Base-by-base conservation (phyloP, 2,888 invertebrate genomes). In the Coelopa pilipes region DNA sequence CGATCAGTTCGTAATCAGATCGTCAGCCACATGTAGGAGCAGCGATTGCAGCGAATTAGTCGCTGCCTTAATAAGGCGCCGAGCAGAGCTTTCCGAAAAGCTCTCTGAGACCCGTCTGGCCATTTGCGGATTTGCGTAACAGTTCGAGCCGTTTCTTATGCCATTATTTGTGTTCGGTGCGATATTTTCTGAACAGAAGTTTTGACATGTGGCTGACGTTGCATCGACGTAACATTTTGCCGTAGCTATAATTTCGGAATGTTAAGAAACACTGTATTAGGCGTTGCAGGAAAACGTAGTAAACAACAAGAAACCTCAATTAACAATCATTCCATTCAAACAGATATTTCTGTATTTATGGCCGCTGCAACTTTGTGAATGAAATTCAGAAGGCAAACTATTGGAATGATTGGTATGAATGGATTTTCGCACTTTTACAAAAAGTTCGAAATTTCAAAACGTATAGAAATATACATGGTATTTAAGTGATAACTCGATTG, bases 121-220 rank as follows among this genome's bases (percentile, higher is more conserved):
- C 66, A 49, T 66, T 66, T 66, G 9, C 21, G 66, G 49, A 53
- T 66, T 66, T 66, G 66, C 66, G 66, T 66, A 24, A 66, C 66
- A 49, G 17, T 62, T 62, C 21, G 19, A 13, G 13, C 21, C 49
- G 49, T 53, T n/a, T 53, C 4, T 53, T 53, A 15, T 53, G 4
- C n/a, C 2, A 15, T 53, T 62, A 34, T 15, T 62, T 62, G 3
- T 24, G n/a, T 57, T 45, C 15, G 17, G 17, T 55, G 62, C 49
- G 13, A 50, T n/a, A n/a, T 24, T 62, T 62, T 62, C 60, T 62
- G 21, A 24, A 49, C 15, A 66, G 50, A 66, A 66, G 66, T 66
- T 66, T 66, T 50, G 66, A 49, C 13, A 66, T 66, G n/a, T 66
- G 19, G 24, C 0, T 66, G 49, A 19, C 15, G 66, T 24, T 21